These are phyloP conservation scores for Cettia cetti DNA, from an alignment of 2,113 vertebrate species.

Conservation along the genomic window DNA sequence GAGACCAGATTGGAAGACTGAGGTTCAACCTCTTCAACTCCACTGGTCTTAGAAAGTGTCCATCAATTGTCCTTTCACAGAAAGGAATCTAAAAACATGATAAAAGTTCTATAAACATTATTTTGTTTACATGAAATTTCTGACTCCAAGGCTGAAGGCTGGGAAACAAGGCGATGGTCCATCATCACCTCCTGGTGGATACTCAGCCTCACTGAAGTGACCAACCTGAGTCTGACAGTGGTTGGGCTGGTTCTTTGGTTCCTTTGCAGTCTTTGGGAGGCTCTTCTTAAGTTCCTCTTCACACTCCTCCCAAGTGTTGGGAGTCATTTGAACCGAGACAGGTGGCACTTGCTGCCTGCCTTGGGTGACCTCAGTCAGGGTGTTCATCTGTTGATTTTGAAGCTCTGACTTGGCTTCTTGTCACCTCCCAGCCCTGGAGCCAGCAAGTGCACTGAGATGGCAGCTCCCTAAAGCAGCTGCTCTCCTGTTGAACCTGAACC, in stretches of 20 bases:
- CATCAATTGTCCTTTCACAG: too few relatives aligned
- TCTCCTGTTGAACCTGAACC: not conserved
- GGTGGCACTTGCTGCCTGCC: not conserved
- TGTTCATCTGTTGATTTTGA: not conserved
- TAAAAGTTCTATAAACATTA: too few relatives aligned
- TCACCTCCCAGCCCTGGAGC: not conserved
- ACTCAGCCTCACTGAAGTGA: not conserved
- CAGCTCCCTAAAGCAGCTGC: not conserved
- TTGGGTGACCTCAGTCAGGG: not conserved
- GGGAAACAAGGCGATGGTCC: too few relatives aligned
- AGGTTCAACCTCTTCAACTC: too few relatives aligned
- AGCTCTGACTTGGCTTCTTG: not conserved
- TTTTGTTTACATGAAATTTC: too few relatives aligned
- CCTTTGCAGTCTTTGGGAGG: not conserved
- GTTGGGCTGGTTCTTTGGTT: not conserved
- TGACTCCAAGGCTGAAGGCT: too few relatives aligned
- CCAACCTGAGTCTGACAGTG: not conserved
- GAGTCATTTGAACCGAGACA: not conserved
- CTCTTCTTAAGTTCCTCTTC: not conserved
- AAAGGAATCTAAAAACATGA: too few relatives aligned
- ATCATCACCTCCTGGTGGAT: rapidly evolving
- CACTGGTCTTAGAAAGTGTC: too few relatives aligned
- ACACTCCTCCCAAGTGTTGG: not conserved
- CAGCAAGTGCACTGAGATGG: not conserved
- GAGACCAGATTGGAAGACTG: too few relatives aligned